Evolutionary conservation across 2,113 vertebrate species (phyloP), one percentile per base, ranked within the genome.

Genomic region (Saccopteryx leptura): DNA sequence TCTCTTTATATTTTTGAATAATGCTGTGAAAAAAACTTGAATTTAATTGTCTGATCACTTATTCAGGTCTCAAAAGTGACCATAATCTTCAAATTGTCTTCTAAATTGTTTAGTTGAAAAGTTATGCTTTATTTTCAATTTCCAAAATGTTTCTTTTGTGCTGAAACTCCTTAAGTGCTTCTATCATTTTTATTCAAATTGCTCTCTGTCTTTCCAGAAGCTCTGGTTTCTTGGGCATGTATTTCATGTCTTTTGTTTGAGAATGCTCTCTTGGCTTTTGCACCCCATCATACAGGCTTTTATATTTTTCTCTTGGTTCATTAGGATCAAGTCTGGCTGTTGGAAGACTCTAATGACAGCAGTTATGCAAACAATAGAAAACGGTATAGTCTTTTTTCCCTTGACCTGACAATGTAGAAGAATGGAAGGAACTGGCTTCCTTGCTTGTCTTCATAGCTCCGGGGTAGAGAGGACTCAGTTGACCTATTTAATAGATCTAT

Each of bases 231-330:
- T 46, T 90, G 46, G 80, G 9, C 9, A 46, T 24, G 0, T 2
- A 39, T 84, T 74, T 71, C 63, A 21, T 89, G 61, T 94, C 33
- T 75, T 66, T 90, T 58, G 71, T 71, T 90, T 46, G 56, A 28
- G 31, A 84, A 54, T 79, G 26, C 1, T 56, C n/a, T 61, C 4
- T 48, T 71, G 26, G 31, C 39, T 69, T 46, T 63, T 71, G 9
- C 6, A 10, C 28, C 3, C 12, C 10, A 15, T 90, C 50, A 84
- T 21, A 39, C 9, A 68, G 31, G 12, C 39, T 39, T 24, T 13
- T 46, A 13, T 39, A 69, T 85, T 60, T 81, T 90, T 83, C n/a
- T 33, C 26, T 89, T 63, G 9, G 60, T 19, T 83, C 28, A 2
- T 2, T 58, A 7, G 10, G 69, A 4, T 89, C 52, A 17, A 50